Evolutionary conservation across 2,113 vertebrate genomes (phyloP).

Genomic region (Gallinago jamesoni): DNA sequence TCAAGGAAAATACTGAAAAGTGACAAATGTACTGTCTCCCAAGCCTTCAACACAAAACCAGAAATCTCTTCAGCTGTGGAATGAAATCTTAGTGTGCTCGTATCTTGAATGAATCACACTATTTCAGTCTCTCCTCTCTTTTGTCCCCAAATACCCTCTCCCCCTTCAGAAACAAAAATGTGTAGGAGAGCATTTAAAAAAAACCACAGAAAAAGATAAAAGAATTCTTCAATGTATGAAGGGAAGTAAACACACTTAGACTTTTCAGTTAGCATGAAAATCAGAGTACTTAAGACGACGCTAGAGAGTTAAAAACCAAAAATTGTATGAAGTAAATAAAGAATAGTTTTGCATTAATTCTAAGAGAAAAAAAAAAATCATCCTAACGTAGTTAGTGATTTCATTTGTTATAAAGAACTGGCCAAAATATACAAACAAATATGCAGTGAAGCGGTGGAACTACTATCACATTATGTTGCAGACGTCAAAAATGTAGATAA

Average conservation of each 20-base stretch:
- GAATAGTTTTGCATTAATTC: neutral
- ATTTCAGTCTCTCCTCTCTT: neutral
- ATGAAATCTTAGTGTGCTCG: neutral
- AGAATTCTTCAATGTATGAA: neutral
- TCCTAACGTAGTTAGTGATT: neutral
- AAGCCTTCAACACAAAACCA: neutral
- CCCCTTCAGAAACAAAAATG: neutral
- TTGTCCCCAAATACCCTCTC: neutral
- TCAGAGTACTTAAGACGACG: neutral
- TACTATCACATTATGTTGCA: neutral
- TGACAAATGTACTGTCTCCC: no score
- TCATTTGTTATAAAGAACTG: neutral
- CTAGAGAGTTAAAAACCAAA: neutral
- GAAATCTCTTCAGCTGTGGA: neutral
- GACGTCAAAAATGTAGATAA: neutral
- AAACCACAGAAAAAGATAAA: neutral
- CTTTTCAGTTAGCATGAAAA: neutral
- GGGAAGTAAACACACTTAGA: neutral
- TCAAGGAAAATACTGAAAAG: neutral
- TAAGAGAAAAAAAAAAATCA: neutral
- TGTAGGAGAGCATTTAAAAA: neutral
- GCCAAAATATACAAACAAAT: neutral
- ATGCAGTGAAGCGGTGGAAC: neutral
- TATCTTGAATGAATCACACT: neutral
- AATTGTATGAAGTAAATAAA: neutral